Percentiles rank a stretch among this genome's conserved stretches.
phyloP scores from a whole-genome alignment of 2,888 invertebrate species.

The Nezara viridula region DNA sequence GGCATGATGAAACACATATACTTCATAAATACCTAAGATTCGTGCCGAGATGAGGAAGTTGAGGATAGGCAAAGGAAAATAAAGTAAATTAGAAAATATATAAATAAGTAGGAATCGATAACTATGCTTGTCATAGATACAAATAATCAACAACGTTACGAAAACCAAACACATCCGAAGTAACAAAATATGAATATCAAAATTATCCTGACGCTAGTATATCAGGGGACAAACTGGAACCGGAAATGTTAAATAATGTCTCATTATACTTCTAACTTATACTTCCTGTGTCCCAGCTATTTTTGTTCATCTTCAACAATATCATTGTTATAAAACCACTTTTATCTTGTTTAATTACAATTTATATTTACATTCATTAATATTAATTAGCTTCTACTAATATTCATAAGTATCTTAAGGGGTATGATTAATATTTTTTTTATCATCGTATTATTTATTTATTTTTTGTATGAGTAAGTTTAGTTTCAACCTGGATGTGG shows the following conservation, averaged over 20 bases:
- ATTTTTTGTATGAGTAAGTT: too few species aligned
- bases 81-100: too few species aligned
- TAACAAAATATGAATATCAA: neutral
- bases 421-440: too few species aligned
- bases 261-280: constrained; percentile 32
- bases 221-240: constrained; percentile 17
- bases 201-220: constrained; percentile 4
- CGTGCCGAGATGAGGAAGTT: too few species aligned
- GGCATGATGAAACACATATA: neutral
- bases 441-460: too few species aligned
- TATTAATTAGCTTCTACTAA: too few species aligned
- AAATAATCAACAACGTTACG: too few species aligned
- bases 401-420: too few species aligned
- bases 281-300: constrained; percentile 30
- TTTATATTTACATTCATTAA: neutral
- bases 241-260: constrained; percentile 40
- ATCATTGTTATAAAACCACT: neutral
- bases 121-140: too few species aligned
- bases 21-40: neutral
- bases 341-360: neutral
- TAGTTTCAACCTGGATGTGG: too few species aligned
- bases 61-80: too few species aligned
- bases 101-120: too few species aligned
- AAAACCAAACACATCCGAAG: neutral
- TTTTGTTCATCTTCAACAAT: constrained; percentile 12